Percentiles rank a stretch among this genome's conserved stretches.
phyloP scores from a whole-genome alignment of 2,888 invertebrate genomes.

The Noctua janthe region DNA sequence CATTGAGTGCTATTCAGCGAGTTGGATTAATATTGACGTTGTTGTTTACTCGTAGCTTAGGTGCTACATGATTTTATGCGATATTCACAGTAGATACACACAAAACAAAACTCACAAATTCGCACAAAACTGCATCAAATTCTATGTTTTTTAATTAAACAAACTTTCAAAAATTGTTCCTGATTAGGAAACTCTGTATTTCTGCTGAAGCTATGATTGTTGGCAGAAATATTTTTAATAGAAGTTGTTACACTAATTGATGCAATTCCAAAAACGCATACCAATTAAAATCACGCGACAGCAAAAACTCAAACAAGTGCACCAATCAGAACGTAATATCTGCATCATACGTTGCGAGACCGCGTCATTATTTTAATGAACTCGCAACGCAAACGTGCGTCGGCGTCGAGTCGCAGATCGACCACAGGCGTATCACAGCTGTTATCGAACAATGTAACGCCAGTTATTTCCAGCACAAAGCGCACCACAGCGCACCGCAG shows the following conservation, averaged over 20 bases:
- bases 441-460: slow-evolving; percentile 79
- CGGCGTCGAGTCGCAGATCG: slow-evolving; percentile 64
- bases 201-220: not conserved
- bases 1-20: slow-evolving; percentile 39
- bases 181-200: not conserved
- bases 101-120: not conserved
- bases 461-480: slow-evolving; percentile 83
- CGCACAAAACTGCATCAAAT: not conserved
- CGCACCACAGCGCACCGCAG: slow-evolving; percentile 57
- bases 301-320: slow-evolving; percentile 24
- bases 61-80: not conserved
- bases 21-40: slow-evolving; percentile 23
- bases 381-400: slow-evolving; percentile 55
- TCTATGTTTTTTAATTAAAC: not conserved
- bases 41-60: not conserved
- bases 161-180: not conserved
- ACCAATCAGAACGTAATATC: slow-evolving; percentile 29
- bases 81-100: not conserved
- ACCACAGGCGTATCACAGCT: slow-evolving; percentile 61
- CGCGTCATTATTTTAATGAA: slow-evolving; percentile 77
- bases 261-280: not conserved
- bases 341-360: slow-evolving; percentile 26
- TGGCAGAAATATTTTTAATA: not conserved
- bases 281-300: slow-evolving; percentile 6
- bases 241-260: not conserved